A percentile compares a stretch with the other conserved stretches of the same genome.
These are phyloP conservation scores for Drosophila conformis DNA, from an alignment of 2,888 invertebrate species.

Conservation along the genomic window DNA sequence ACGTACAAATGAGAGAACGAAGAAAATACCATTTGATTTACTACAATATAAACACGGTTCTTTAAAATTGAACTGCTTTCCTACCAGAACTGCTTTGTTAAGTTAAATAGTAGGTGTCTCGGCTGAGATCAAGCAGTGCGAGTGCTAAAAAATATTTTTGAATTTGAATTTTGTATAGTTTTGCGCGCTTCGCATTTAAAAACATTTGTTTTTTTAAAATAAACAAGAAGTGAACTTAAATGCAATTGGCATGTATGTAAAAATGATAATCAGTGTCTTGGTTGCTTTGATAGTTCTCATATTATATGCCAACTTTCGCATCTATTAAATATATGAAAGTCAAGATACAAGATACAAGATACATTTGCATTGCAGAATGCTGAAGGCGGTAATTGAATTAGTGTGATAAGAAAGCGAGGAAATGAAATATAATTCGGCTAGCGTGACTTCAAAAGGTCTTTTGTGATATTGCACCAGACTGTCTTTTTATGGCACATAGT, in stretches of 20 bases:
- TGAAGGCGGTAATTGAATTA: slow-evolving; percentile 58
- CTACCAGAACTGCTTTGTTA: slow-evolving; percentile 20
- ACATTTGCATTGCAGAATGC: slow-evolving; percentile 20
- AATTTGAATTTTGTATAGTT: background rate
- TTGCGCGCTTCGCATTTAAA: background rate
- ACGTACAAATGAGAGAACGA: background rate
- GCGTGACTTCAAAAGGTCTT: slow-evolving; percentile 17
- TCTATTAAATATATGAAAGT: slow-evolving; percentile 7
- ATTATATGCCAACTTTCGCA: background rate
- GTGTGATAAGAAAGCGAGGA: slow-evolving; percentile 59
- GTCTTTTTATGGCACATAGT: slow-evolving; percentile 43
- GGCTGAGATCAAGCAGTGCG: slow-evolving; percentile 17
- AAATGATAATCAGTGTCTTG: background rate
- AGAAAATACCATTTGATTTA: background rate
- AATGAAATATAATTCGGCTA: slow-evolving; percentile 33
- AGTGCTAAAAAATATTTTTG: background rate
- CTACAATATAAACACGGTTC: background rate
- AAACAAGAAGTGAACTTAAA: background rate
- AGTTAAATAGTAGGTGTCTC: slow-evolving; percentile 5
- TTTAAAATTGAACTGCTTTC: background rate
- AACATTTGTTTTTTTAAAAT: background rate
- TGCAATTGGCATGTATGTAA: background rate
- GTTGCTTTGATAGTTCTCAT: background rate
- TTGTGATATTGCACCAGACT: slow-evolving; percentile 50
- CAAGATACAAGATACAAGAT: slow-evolving; percentile 12